Base-by-base conservation (phyloP, 2,888 invertebrate genomes). In the Atrina japonica region DNA sequence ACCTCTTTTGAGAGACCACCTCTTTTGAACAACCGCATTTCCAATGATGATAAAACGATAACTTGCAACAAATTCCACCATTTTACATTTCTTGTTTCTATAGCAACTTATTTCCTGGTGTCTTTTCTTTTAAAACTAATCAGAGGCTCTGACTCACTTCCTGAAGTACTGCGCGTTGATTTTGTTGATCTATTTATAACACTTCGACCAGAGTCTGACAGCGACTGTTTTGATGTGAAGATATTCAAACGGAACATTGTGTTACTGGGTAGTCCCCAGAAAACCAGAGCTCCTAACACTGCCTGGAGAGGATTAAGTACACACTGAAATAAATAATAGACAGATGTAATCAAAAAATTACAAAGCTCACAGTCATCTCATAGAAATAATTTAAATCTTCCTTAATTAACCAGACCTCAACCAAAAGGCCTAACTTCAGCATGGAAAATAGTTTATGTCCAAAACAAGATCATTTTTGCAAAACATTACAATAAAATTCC, bases 111-210 rank as follows among this genome's bases (percentile, higher is more conserved):
- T n/a, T n/a, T n/a, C 6, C 35, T 1, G 7, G 18, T 27, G 9
- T 61, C 50, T 27, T 60, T 66, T 30, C 63, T 47, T 11, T 60
- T 41, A 40, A 66, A 71, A 47, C 71, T 71, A 27, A 71, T 67
- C 1, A 71, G 63, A 23, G 71, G 66, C 49, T 71, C 71, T 9
- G 66, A 50, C 25, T 71, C 71, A 58, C 71, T 71, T 18, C 63
- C 56, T n/a, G 40, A 43, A 18, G 58, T 64, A 18, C 69, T 69
- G 1, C 64, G 40, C 1, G 27, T 23, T 41, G 67, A 60, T 11
- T 14, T 41, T 2, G 50, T 11, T 9, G 61, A 47, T 7, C 61
- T 25, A 23, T 61, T 61, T 16, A 61, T 61, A 21, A 61, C 49
- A 21, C 25, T 61, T 23, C 41, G 21, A 40, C 58, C 66, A 9